A percentile compares a stretch with the other conserved stretches of the same genome.
These are phyloP conservation scores for Sibirionetta formosa DNA, from an alignment of 2,797 vertebrate species.

Conservation along the genomic window DNA sequence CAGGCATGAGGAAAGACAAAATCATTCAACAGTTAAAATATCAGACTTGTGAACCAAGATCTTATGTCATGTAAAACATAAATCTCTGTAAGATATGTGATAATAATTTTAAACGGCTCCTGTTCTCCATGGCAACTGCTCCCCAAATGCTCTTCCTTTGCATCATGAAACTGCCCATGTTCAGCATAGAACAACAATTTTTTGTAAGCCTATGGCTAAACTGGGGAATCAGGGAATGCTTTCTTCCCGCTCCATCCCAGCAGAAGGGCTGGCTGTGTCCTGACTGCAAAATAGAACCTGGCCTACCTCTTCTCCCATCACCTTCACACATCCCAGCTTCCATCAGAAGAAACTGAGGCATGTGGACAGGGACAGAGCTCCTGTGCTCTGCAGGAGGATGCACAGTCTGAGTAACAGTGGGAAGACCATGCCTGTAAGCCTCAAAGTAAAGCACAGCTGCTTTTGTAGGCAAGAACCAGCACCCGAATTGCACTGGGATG, in stretches of 20 bases:
- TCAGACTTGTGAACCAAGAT: not conserved
- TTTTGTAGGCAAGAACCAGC: not conserved
- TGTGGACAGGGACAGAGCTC: not conserved
- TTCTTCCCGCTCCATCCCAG: not conserved
- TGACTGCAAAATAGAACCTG: not conserved
- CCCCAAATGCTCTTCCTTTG: not conserved
- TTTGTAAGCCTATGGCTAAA: not conserved
- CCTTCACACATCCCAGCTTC: not conserved
- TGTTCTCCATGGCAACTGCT: not conserved
- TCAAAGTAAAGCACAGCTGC: not conserved
- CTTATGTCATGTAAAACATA: not conserved
- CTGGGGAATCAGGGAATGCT: not conserved
- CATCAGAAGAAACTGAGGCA: not conserved
- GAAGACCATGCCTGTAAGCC: rapidly evolving
- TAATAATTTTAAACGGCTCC: not conserved
- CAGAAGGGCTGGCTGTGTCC: not conserved
- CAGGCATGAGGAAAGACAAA: not conserved
- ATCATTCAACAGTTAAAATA: not conserved
- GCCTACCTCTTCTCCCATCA: not conserved
- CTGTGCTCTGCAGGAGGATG: not conserved
- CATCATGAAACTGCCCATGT: not conserved
- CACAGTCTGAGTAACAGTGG: rapidly evolving
- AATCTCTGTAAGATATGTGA: not conserved
- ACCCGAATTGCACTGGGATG: not conserved
- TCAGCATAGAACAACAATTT: not conserved